Conservation (phyloP, 1,140 invertebrate genomes). For the Campodea augens region DNA sequence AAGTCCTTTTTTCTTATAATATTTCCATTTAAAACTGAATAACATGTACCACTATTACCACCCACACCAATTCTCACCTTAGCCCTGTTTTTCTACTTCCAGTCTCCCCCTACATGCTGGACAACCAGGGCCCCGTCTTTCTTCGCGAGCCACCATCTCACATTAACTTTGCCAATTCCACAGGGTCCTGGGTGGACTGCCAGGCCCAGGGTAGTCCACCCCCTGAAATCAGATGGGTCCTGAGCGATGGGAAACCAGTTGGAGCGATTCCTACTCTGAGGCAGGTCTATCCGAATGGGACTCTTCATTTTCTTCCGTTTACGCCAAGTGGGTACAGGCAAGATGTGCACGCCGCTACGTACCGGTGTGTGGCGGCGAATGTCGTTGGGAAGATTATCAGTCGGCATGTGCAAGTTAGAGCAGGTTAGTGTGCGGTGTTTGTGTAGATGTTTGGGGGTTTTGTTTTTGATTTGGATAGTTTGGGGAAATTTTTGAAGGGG, state of each 20-base stretch:
- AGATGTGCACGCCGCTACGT: constrained; percentile 24
- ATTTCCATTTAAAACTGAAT: too few species aligned
- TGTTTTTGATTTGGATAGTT: too few species aligned
- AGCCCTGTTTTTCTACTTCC: too few species aligned
- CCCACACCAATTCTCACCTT: too few species aligned
- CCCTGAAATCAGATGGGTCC: constrained; percentile 26
- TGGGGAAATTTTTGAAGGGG: too few species aligned
- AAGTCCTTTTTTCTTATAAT: too few species aligned
- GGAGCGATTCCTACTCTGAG: constrained; percentile 19
- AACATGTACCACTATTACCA: too few species aligned
- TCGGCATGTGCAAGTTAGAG: constrained; percentile 25
- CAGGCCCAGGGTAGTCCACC: constrained; percentile 25
- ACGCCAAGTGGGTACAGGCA: constrained; percentile 18
- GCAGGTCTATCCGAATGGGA: constrained; percentile 24
- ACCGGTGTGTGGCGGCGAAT: constrained; percentile 27
- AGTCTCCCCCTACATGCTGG: too few species aligned
- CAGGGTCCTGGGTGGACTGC: constrained; percentile 24
- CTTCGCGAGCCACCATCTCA: constrained; percentile 21
- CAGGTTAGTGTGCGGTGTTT: too few species aligned
- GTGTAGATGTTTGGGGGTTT: too few species aligned
- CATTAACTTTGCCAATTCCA: constrained; percentile 24
- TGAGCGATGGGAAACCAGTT: constrained; percentile 20
- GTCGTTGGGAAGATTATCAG: constrained; percentile 25
- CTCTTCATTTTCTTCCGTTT: constrained; percentile 26
- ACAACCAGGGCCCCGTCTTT: constrained; percentile 20